Conservation (phyloP, 2,113 vertebrate genomes). For the Gavialis gangeticus region DNA sequence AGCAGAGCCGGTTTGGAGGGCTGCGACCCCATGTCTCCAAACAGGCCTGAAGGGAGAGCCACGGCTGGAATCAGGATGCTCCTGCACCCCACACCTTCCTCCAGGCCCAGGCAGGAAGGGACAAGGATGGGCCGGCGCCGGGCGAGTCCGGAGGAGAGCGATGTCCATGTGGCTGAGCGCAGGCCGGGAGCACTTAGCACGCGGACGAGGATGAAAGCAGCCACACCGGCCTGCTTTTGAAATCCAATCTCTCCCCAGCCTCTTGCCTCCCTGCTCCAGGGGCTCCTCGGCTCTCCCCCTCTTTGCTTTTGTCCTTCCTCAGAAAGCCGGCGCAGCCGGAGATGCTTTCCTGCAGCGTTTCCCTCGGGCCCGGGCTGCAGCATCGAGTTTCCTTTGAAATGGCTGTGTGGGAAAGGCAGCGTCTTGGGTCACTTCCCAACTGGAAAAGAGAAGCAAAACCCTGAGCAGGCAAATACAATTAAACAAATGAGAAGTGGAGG, state of each 20-base stretch:
- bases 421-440: conserved; percentile 71
- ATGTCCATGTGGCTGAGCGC: conserved; percentile 13
- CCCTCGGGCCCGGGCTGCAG: conserved; percentile 51
- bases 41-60: too few species aligned
- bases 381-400: conserved; percentile 72
- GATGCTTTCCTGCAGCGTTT: conserved; percentile 62
- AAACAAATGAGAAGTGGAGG: conserved; percentile 56
- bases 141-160: background rate
- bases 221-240: background rate
- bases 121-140: background rate
- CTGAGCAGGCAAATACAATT: conserved; percentile 70
- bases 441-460: conserved; percentile 46
- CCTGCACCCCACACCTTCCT: too few species aligned
- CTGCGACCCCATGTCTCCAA: too few species aligned
- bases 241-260: conserved; percentile 16
- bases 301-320: background rate
- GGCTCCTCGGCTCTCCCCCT: background rate
- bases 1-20: too few species aligned
- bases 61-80: too few species aligned
- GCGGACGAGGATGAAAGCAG: conserved; percentile 6
- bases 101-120: background rate
- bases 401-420: conserved; percentile 62
- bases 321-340: background rate
- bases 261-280: background rate
- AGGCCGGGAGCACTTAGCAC: conserved; percentile 18